A percentile compares a stretch with the other conserved stretches of the same genome.
Conservation (phyloP, 1,140 invertebrate species). For the Diachasma alloeum region DNA sequence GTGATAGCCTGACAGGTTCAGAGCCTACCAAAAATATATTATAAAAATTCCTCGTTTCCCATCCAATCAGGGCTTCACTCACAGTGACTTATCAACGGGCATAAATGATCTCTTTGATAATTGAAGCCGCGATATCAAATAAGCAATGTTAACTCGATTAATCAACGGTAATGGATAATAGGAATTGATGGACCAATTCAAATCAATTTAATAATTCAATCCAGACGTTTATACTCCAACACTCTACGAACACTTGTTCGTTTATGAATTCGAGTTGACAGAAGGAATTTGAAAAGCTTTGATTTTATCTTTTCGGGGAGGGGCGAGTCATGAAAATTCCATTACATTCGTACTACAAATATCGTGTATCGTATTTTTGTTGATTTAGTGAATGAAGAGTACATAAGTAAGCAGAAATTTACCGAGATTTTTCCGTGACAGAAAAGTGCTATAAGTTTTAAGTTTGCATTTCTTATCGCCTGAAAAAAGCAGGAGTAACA, state of each 20-base stretch:
- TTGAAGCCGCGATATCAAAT: not conserved
- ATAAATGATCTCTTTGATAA: not conserved
- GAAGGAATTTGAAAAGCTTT: not conserved
- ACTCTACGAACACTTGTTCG: not conserved
- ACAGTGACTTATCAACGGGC: not conserved
- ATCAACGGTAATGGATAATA: not conserved
- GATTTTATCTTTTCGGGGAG: not conserved
- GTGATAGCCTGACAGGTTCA: conserved; percentile 83
- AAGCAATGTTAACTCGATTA: not conserved
- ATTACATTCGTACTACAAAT: not conserved
- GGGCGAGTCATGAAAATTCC: not conserved
- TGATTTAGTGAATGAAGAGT: not conserved
- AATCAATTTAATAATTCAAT: conserved; percentile 17
- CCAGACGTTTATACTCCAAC: not conserved
- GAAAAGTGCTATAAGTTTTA: conserved; percentile 1
- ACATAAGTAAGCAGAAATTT: not conserved
- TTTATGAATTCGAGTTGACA: not conserved
- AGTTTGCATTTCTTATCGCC: not conserved
- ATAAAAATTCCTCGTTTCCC: not conserved
- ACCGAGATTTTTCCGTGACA: not conserved
- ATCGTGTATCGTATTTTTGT: not conserved
- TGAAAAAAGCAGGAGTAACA: not conserved
- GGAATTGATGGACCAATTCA: conserved; percentile 13
- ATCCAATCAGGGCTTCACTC: not conserved
- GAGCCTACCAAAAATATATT: conserved; percentile 36